A percentile compares a stretch with the other conserved stretches of the same genome.
These are phyloP conservation scores for Crambe crambe DNA, from an alignment of 37 sponge, comb jelly and placozoan genomes.

Conservation along the genomic window DNA sequence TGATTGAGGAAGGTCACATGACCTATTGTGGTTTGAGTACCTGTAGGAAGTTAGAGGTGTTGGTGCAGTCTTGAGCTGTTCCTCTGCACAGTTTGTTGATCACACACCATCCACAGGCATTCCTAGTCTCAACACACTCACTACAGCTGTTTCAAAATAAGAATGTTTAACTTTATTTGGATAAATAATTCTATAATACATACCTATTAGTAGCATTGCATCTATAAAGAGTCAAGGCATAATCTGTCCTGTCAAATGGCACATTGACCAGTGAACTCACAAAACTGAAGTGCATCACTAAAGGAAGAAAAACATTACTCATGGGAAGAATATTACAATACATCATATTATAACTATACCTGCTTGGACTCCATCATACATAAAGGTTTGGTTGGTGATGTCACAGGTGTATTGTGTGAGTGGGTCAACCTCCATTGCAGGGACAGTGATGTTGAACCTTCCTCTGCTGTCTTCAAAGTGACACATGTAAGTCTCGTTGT, in stretches of 20 bases:
- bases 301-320: not conserved
- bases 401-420: slow-evolving; percentile 19
- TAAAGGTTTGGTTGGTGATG: slow-evolving; percentile 14
- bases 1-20: not conserved
- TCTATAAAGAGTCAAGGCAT: slow-evolving; percentile 20
- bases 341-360: slow-evolving; percentile 1
- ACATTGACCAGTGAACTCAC: slow-evolving; percentile 20
- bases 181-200: not conserved
- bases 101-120: slow-evolving; percentile 66
- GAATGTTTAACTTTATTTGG: not conserved
- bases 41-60: not conserved
- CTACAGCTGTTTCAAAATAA: slow-evolving; percentile 31
- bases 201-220: slow-evolving; percentile 29
- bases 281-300: slow-evolving; percentile 43
- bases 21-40: too few species aligned
- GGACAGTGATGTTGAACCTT: slow-evolving; percentile 5
- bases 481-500: slow-evolving; percentile 39
- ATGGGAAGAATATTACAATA: not conserved
- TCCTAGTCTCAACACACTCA: slow-evolving; percentile 44
- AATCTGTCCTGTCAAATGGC: slow-evolving; percentile 25
- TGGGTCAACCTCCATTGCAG: slow-evolving; percentile 8
- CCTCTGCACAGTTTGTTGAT: slow-evolving; percentile 52
- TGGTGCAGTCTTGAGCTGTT: slow-evolving; percentile 3
- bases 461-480: slow-evolving; percentile 13
- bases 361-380: slow-evolving; percentile 8